Evolutionary conservation across 2,797 vertebrate genomes (phyloP).

Genomic region (Macrochelys suwanniensis): DNA sequence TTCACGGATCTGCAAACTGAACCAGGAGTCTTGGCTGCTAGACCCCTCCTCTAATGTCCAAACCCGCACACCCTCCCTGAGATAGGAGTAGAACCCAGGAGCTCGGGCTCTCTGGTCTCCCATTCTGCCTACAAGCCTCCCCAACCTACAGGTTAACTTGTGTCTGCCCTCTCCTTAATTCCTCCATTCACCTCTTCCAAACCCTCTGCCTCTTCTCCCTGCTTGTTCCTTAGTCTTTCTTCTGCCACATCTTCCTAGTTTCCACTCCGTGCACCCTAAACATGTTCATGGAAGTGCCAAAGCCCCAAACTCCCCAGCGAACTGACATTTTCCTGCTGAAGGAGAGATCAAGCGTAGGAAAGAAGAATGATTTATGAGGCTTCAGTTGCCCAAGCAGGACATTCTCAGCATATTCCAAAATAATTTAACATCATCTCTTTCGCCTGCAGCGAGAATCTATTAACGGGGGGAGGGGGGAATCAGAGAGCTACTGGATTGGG

Average conservation of each 20-base stretch:
- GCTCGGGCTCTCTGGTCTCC: not conserved
- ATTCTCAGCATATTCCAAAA: slow-evolving; percentile 70
- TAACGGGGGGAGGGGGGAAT: not conserved
- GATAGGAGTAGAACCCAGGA: not conserved
- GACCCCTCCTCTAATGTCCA: not conserved
- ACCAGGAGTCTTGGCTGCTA: not conserved
- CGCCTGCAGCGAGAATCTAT: slow-evolving; percentile 41
- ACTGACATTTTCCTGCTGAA: slow-evolving; percentile 57
- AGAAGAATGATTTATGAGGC: slow-evolving; percentile 77
- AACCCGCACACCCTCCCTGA: not conserved
- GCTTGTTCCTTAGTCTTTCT: accelerated
- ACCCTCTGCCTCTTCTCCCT: not conserved
- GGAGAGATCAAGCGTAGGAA: slow-evolving; percentile 67
- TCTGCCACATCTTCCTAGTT: accelerated
- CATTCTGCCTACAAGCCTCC: not conserved
- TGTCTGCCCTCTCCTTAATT: not conserved
- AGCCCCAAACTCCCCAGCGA: not conserved
- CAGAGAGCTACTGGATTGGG: slow-evolving; percentile 47
- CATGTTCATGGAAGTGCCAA: not conserved
- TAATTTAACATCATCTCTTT: slow-evolving; percentile 65
- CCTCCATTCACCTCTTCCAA: not conserved
- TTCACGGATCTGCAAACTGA: not conserved
- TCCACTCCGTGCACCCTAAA: not conserved
- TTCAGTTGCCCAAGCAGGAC: slow-evolving; percentile 64
- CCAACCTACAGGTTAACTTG: not conserved